phyloP scores from a whole-genome alignment of 2,797 vertebrate genomes.

The Alectoris magna region DNA sequence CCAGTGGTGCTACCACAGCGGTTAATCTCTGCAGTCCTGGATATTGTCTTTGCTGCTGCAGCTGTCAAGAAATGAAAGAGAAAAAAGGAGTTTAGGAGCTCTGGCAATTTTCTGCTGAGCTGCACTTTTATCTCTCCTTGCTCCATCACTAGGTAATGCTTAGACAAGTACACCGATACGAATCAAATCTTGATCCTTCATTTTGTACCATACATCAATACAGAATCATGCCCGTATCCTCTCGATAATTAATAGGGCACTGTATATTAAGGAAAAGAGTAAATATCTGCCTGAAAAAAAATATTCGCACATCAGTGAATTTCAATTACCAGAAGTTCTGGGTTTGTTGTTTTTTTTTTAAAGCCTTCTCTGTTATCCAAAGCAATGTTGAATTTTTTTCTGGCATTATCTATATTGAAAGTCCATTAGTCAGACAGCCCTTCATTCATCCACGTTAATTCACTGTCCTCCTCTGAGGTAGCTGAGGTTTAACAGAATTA shows the following conservation, averaged over 20 bases:
- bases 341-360: background rate
- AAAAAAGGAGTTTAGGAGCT: background rate
- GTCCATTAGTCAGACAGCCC: slow-evolving; percentile 21
- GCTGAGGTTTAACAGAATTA: slow-evolving; percentile 31
- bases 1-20: background rate
- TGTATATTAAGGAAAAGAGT: background rate
- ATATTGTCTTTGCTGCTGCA: slow-evolving; percentile 34
- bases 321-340: slow-evolving; percentile 15
- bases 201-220: background rate
- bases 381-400: background rate
- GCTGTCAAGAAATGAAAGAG: slow-evolving; percentile 28
- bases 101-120: slow-evolving; percentile 33
- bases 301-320: background rate
- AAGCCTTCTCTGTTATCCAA: background rate
- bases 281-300: background rate
- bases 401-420: slow-evolving; percentile 5
- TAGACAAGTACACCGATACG: background rate
- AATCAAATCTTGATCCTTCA: background rate
- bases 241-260: background rate
- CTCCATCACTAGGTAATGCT: background rate
- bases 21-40: background rate
- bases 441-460: slow-evolving; percentile 37
- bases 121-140: background rate
- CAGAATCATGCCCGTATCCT: background rate
- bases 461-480: background rate